Evolutionary conservation across 1,140 invertebrate species (phyloP).

Genomic region (Hylyphantes graminicola): DNA sequence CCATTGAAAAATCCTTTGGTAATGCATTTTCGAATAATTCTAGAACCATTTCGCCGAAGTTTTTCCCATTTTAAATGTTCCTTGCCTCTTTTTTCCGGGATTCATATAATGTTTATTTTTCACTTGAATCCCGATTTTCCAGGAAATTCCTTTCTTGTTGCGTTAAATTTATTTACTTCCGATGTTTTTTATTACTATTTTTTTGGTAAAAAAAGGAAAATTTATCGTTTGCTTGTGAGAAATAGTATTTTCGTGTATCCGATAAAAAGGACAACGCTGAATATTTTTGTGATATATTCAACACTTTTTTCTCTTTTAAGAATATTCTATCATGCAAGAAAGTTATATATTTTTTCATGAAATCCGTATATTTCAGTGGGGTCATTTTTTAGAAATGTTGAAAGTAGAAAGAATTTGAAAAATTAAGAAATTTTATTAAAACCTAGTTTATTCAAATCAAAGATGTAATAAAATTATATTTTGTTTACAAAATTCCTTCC

Average conservation of each 20-base stretch:
- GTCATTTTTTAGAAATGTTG: too few species aligned
- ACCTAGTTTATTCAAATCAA: too few species aligned
- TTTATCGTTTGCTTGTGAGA: constrained; percentile 23
- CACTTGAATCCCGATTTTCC: not conserved
- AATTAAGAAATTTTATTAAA: too few species aligned
- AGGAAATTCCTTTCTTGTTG: constrained; percentile 17
- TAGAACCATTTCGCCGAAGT: constrained; percentile 10
- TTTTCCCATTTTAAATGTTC: constrained; percentile 7
- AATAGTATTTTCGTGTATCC: not conserved
- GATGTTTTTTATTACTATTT: not conserved
- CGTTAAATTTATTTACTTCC: constrained; percentile 39
- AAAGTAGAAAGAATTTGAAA: too few species aligned
- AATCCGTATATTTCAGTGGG: too few species aligned
- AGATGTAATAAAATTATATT: too few species aligned
- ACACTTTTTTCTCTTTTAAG: too few species aligned
- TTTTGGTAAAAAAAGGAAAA: not conserved
- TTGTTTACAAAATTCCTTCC: too few species aligned
- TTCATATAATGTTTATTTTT: constrained; percentile 33
- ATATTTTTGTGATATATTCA: too few species aligned
- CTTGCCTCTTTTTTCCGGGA: constrained; percentile 1
- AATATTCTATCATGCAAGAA: too few species aligned
- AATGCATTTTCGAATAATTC: constrained; percentile 46
- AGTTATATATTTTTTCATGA: too few species aligned
- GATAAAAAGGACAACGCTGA: too few species aligned
- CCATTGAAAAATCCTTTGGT: constrained; percentile 17